Evolutionary conservation across 2,888 invertebrate species (phyloP), one percentile per base, ranked within the genome.

Genomic region (Psylliodes chrysocephalus): DNA sequence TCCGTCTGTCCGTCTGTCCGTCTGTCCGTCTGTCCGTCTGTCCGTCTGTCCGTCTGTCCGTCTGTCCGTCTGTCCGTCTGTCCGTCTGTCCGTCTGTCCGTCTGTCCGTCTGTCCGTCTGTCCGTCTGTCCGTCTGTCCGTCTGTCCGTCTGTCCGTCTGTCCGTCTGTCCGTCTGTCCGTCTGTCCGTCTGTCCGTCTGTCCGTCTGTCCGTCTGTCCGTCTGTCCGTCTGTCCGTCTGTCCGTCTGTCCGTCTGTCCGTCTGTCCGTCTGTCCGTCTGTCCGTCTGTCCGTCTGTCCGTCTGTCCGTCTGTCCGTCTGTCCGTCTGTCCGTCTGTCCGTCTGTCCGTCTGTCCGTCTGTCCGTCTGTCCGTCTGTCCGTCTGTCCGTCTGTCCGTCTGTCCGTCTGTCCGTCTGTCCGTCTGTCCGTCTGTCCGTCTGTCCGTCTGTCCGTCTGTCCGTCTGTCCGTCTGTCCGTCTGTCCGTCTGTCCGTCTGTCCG

Each of bases 1-100:
- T 60, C 60, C 52, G 60, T 60, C 60, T 51, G 60, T 60, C 60
- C 52, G 60, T 60, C 60, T 60, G 60, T 60, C 60, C 35, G 60
- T 60, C 60, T 60, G 60, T 60, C 60, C 52, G 60, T 60, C 25
- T 25, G 25, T 25, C 25, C 25, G 25, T 25, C 60, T 51, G 60
- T 60, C 60, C 52, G 60, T 60, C 60, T 52, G 60, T 60, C 18
- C 25, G 25, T 25, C 60, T 35, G 60, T 60, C 60, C 52, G 60
- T 60, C 60, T 52, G 60, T 60, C 60, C 35, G 60, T 60, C 60
- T 52, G 60, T 60, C 60, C 52, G 60, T 60, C 60, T 35, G 60
- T 60, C 60, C 33, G 40, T 38, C 44, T 35, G 42, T 60, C 52
- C 38, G 40, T 53, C 25, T 7, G 25, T 25, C 25, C 25, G 25